Percentiles rank a stretch among this genome's conserved stretches.
Evolutionary conservation across 2,797 vertebrate genomes (phyloP).

Genomic region (Sebastes diaconus): DNA sequence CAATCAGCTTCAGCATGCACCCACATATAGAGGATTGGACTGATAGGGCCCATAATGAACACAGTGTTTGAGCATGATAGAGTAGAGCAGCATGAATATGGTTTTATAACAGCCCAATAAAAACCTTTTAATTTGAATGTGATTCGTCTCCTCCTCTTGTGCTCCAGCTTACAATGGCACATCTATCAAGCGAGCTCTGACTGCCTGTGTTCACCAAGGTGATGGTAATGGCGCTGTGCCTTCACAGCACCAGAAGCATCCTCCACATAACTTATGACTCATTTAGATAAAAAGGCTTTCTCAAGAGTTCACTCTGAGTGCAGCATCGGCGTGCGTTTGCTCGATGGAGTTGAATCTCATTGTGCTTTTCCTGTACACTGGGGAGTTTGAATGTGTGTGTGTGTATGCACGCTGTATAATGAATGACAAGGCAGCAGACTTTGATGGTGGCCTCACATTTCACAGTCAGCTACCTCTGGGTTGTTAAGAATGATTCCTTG

Average conservation of each 20-base stretch:
- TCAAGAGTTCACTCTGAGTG: constrained; percentile 54
- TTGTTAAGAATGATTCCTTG: constrained; percentile 28
- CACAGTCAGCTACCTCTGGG: constrained; percentile 11
- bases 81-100: background rate
- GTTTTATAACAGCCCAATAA: constrained; percentile 55
- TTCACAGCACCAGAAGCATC: constrained; percentile 38
- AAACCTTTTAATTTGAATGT: constrained; percentile 62
- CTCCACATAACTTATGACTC: constrained; percentile 67
- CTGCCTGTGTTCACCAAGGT: constrained; percentile 42
- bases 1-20: background rate
- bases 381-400: background rate
- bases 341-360: constrained; percentile 4
- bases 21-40: constrained; percentile 11
- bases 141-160: constrained; percentile 25
- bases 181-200: constrained; percentile 47
- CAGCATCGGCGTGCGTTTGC: constrained; percentile 12
- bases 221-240: constrained; percentile 35
- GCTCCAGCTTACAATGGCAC: constrained; percentile 25
- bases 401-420: constrained; percentile 18
- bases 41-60: constrained; percentile 35
- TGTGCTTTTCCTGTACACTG: background rate
- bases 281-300: constrained; percentile 52
- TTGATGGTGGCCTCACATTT: constrained; percentile 36
- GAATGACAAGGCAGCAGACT: constrained; percentile 29
- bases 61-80: background rate